These are phyloP conservation scores for Copsychus sechellarum DNA, from an alignment of 2,113 vertebrate species.

Conservation along the genomic window DNA sequence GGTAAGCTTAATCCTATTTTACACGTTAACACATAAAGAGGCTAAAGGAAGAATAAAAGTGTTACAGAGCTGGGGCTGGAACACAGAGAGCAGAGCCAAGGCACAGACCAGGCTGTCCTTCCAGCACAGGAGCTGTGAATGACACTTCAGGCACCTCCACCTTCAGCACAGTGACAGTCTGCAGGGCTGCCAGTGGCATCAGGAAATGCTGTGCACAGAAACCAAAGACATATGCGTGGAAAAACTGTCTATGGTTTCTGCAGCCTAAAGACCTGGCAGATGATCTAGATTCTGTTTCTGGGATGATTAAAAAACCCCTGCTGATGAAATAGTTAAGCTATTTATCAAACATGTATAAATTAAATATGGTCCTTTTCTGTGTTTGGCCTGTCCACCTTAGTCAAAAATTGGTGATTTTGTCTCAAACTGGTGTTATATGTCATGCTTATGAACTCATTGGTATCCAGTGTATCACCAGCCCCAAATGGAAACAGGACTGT, in stretches of 20 bases:
- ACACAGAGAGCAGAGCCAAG: background rate
- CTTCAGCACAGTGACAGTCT: background rate
- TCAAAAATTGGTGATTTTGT: background rate
- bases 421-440: fast-evolving
- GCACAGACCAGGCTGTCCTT: background rate
- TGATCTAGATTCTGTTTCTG: background rate
- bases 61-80: background rate
- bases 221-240: background rate
- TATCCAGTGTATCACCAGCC: background rate
- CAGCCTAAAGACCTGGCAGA: background rate
- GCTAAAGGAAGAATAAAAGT: background rate
- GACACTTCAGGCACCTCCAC: background rate
- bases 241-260: background rate
- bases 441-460: fast-evolving
- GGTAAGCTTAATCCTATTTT: background rate
- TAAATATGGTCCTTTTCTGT: background rate
- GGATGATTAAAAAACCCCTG: background rate
- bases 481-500: background rate
- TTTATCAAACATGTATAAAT: background rate
- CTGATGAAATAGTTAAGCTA: background rate
- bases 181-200: background rate
- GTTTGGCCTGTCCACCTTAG: background rate
- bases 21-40: background rate
- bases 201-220: background rate
- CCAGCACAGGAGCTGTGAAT: background rate